Conservation (phyloP, 2,113 vertebrate species). For the Theristicus caerulescens region DNA sequence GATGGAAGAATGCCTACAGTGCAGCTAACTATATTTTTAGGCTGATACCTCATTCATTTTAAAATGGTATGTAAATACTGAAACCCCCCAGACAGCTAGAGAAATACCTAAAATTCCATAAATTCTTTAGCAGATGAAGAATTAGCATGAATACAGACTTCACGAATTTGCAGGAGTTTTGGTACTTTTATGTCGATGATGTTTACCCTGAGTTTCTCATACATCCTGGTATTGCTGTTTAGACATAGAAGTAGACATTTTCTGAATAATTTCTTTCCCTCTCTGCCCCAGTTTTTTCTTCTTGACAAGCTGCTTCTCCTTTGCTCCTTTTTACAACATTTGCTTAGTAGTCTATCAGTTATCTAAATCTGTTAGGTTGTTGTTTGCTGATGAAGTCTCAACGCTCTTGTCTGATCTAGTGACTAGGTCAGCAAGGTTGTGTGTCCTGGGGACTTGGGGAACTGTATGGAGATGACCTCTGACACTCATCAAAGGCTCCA, state of each 20-base stretch:
- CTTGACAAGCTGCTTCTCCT: background rate
- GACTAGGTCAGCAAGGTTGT: slow-evolving; percentile 43
- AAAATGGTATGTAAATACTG: slow-evolving; percentile 40
- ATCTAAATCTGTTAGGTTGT: background rate
- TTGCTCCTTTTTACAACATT: background rate
- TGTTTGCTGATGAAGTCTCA: slow-evolving; percentile 47
- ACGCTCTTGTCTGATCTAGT: slow-evolving; percentile 43
- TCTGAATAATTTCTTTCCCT: background rate
- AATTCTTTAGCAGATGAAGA: slow-evolving; percentile 48
- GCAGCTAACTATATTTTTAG: background rate
- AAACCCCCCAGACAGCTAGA: background rate
- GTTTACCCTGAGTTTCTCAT: background rate
- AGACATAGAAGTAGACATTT: background rate
- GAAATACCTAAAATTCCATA: slow-evolving; percentile 51
- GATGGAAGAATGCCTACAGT: background rate
- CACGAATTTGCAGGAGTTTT: background rate
- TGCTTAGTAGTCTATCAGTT: background rate
- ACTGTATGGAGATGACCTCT: slow-evolving; percentile 60
- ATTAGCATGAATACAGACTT: background rate
- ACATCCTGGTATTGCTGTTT: background rate
- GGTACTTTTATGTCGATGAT: background rate
- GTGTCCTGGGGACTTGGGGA: background rate
- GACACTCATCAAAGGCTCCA: slow-evolving; percentile 58
- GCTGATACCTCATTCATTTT: slow-evolving; percentile 6
- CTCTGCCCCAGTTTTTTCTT: background rate